Conservation (phyloP, 2,797 vertebrate species). For the Diceros bicornis region DNA sequence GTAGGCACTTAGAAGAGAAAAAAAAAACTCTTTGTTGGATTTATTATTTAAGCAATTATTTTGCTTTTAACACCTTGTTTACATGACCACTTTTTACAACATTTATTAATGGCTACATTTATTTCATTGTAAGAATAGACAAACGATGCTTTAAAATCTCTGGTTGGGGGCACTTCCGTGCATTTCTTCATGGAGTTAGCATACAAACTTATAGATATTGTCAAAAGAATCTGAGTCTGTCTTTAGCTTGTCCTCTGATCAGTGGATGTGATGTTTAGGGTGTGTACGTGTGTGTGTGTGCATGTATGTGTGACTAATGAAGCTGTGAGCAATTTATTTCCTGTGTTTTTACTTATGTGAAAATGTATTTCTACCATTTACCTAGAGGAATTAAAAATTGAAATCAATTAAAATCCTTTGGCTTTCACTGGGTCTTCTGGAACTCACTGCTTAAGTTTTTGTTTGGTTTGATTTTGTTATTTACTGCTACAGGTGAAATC, state of each 20-base stretch:
- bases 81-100: not conserved
- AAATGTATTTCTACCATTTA: not conserved
- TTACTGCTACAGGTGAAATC: not conserved
- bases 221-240: not conserved
- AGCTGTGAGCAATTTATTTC: not conserved
- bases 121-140: not conserved
- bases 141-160: not conserved
- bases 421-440: not conserved
- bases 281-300: not conserved
- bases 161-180: not conserved
- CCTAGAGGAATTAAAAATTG: not conserved
- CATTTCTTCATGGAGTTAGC: not conserved
- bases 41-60: not conserved
- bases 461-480: constrained; percentile 14
- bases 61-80: not conserved
- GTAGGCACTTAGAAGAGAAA: not conserved
- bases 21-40: not conserved
- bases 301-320: not conserved
- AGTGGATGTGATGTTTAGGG: not conserved
- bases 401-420: not conserved
- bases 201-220: not conserved
- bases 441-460: not conserved
- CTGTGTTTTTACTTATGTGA: not conserved
- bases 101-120: not conserved
- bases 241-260: not conserved